Percentiles rank a stretch among this genome's conserved stretches.
Conservation (phyloP, 1,140 invertebrate genomes). For the Cydia fagiglandana region DNA sequence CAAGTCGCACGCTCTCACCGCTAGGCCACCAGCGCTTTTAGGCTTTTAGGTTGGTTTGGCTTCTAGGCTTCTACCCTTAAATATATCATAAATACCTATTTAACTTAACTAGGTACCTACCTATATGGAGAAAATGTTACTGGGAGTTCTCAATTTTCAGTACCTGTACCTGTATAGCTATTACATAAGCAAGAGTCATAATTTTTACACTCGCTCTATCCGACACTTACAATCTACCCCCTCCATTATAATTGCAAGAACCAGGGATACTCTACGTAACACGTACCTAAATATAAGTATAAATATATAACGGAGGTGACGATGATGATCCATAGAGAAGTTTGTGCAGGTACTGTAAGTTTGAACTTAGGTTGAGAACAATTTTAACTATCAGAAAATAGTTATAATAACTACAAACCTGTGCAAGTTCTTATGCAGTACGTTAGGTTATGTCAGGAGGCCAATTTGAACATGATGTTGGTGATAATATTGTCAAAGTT, state of each 20-base stretch:
- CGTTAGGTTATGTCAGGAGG: too few species aligned
- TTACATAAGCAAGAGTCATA: conserved; percentile 47
- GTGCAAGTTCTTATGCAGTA: too few species aligned
- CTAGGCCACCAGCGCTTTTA: too few species aligned
- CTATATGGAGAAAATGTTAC: neutral
- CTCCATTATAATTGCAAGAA: conserved; percentile 46
- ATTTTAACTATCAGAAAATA: neutral
- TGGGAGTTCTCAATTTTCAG: neutral
- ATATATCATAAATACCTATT: neutral
- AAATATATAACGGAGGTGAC: conserved; percentile 46
- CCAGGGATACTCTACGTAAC: conserved; percentile 27
- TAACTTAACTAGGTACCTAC: too few species aligned
- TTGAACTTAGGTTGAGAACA: conserved; percentile 35
- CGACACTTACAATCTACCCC: conserved; percentile 40
- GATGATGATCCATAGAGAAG: conserved; percentile 51
- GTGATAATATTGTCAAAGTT: too few species aligned
- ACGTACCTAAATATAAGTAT: neutral
- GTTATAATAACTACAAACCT: too few species aligned
- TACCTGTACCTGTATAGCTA: neutral
- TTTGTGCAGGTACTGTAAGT: conserved; percentile 47
- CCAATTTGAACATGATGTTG: too few species aligned
- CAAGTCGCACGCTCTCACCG: too few species aligned
- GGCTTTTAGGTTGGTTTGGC: too few species aligned
- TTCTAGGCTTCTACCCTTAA: too few species aligned
- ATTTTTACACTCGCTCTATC: conserved; percentile 49